Conservation (phyloP, 2,113 vertebrate species). For the Tinamus guttatus region DNA sequence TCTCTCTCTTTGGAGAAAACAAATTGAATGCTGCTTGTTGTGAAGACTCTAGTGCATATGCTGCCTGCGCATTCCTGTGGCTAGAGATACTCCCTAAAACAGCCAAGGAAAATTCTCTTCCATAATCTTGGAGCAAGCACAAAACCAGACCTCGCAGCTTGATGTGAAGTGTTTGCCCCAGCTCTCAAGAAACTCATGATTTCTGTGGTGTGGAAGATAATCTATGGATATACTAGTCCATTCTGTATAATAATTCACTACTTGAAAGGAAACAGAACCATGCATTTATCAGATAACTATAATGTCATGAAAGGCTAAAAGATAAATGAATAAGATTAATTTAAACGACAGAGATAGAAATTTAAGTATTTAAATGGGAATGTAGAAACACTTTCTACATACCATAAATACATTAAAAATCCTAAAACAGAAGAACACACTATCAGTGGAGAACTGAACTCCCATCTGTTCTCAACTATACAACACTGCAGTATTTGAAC, state of each 20-base stretch:
- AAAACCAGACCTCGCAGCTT: background rate
- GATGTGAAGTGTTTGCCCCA: background rate
- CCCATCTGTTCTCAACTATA: background rate
- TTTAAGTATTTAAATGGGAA: conserved; percentile 3
- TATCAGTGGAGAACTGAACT: background rate
- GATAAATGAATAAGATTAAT: conserved; percentile 17
- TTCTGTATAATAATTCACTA: conserved; percentile 37
- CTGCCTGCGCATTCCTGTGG: background rate
- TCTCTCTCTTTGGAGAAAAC: background rate
- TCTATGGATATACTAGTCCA: conserved; percentile 3
- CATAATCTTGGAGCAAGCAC: background rate
- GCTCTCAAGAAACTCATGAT: background rate
- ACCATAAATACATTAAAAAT: background rate
- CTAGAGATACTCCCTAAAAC: background rate
- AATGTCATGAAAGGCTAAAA: conserved; percentile 23
- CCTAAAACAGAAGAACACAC: background rate
- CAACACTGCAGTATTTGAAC: background rate
- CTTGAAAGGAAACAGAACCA: conserved; percentile 38
- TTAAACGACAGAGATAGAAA: background rate
- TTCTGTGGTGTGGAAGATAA: background rate
- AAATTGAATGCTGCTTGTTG: background rate
- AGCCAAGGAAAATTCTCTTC: background rate
- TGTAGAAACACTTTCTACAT: background rate
- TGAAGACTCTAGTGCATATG: background rate
- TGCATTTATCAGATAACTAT: conserved; percentile 31